A percentile compares a stretch with the other conserved stretches of the same genome.
These are phyloP conservation scores for Lasius platythorax DNA, from an alignment of 2,888 invertebrate genomes.

Conservation along the genomic window DNA sequence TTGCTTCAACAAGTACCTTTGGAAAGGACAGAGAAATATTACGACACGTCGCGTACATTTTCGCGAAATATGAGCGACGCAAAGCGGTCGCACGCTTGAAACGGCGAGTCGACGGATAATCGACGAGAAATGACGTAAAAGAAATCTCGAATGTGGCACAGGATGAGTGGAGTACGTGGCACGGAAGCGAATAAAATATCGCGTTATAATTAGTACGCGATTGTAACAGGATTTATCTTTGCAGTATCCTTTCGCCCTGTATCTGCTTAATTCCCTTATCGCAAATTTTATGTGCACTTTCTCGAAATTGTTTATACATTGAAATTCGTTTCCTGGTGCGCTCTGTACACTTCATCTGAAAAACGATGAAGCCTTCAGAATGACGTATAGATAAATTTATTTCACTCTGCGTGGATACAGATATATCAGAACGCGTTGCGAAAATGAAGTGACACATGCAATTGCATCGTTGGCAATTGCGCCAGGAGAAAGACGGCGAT, in stretches of 20 bases:
- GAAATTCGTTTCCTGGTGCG: background rate
- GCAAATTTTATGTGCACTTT: background rate
- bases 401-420: background rate
- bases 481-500: slow-evolving; percentile 27
- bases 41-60: slow-evolving; percentile 59
- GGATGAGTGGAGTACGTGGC: background rate
- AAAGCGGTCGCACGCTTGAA: slow-evolving; percentile 20
- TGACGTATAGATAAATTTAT: slow-evolving; percentile 7
- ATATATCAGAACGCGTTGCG: slow-evolving; percentile 1
- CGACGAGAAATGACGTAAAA: slow-evolving; percentile 45
- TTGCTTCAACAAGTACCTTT: slow-evolving; percentile 70
- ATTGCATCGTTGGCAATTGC: slow-evolving; percentile 35
- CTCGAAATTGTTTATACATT: slow-evolving; percentile 9
- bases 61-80: slow-evolving; percentile 49
- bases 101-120: slow-evolving; percentile 32
- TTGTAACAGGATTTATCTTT: slow-evolving; percentile 21
- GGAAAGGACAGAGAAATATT: slow-evolving; percentile 73
- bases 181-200: slow-evolving; percentile 24
- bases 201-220: slow-evolving; percentile 32
- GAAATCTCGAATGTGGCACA: slow-evolving; percentile 28
- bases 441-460: slow-evolving; percentile 16
- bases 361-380: background rate
- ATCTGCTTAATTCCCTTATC: background rate
- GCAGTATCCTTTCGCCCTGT: background rate
- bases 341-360: background rate